Evolutionary conservation across 1,140 invertebrate species (phyloP).

Genomic region (Saccostrea glomerata): DNA sequence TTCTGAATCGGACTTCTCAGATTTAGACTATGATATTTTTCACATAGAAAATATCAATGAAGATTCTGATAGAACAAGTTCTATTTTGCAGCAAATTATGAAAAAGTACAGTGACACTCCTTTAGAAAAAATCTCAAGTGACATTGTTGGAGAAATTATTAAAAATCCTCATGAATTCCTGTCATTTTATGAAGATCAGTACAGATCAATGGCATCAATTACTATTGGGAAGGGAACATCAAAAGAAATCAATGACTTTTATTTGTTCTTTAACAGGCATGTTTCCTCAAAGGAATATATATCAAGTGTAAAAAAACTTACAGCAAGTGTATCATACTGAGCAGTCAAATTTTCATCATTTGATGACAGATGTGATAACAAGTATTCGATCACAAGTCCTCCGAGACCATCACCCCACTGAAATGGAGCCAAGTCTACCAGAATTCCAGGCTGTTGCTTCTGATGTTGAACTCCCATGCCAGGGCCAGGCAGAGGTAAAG

Average conservation of each 20-base stretch:
- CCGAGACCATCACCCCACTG: background rate
- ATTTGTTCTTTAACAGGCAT: background rate
- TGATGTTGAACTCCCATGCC: background rate
- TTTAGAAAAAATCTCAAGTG: background rate
- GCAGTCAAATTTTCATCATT: background rate
- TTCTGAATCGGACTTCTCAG: background rate
- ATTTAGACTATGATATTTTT: background rate
- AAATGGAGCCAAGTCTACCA: background rate
- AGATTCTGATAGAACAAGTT: background rate
- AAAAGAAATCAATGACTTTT: background rate
- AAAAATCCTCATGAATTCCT: background rate
- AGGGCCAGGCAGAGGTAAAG: too few relatives aligned
- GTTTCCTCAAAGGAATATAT: background rate
- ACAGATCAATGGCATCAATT: background rate
- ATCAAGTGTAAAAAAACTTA: background rate
- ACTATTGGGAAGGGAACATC: background rate
- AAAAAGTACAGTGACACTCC: too few relatives aligned
- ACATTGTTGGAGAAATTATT: background rate
- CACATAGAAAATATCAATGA: background rate
- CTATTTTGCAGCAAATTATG: background rate
- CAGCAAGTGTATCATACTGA: too few relatives aligned
- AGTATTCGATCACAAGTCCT: too few relatives aligned
- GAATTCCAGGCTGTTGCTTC: background rate
- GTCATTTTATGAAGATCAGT: background rate
- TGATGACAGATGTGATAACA: background rate